Conservation (phyloP, 2,888 invertebrate genomes). For the Serrognathus titanus region DNA sequence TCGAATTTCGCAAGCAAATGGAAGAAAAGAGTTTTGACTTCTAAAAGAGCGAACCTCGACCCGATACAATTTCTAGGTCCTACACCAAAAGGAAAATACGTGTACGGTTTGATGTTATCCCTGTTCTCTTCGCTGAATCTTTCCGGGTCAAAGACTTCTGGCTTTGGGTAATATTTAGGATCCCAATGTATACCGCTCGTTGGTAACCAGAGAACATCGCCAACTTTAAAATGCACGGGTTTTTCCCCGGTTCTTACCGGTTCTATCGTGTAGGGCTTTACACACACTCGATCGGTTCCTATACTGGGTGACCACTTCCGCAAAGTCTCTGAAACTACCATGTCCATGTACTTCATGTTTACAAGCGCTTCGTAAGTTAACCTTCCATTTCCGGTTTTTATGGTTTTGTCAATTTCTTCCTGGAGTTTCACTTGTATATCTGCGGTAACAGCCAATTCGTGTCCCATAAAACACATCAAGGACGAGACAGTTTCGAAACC, state of each 20-base stretch:
- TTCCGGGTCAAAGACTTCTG: constrained; percentile 38
- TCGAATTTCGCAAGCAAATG: constrained; percentile 33
- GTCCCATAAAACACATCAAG: constrained; percentile 44
- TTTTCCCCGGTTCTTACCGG: constrained; percentile 19
- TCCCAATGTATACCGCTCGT: constrained; percentile 34
- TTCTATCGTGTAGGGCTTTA: constrained; percentile 27
- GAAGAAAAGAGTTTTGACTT: constrained; percentile 32
- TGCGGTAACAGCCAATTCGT: constrained; percentile 49
- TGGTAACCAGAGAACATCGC: constrained; percentile 28
- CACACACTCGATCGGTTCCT: constrained; percentile 27
- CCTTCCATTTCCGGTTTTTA: constrained; percentile 21
- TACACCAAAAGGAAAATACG: constrained; percentile 43
- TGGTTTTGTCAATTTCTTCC: constrained; percentile 34
- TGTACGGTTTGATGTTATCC: constrained; percentile 47
- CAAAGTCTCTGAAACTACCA: constrained; percentile 32
- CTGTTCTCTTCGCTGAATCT: constrained; percentile 54
- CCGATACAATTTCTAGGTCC: constrained; percentile 65
- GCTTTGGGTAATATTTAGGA: constrained; percentile 33
- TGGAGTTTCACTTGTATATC: constrained; percentile 48
- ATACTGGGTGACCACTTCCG: constrained; percentile 32
- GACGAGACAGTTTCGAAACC: constrained; percentile 52
- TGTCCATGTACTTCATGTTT: constrained; percentile 33
- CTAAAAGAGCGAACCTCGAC: constrained; percentile 36
- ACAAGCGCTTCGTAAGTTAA: constrained; percentile 26
- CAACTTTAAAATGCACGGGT: constrained; percentile 18